Evolutionary conservation across 2,797 vertebrate species (phyloP), one percentile per base, ranked within the genome.

Genomic region (Glossophaga mutica): DNA sequence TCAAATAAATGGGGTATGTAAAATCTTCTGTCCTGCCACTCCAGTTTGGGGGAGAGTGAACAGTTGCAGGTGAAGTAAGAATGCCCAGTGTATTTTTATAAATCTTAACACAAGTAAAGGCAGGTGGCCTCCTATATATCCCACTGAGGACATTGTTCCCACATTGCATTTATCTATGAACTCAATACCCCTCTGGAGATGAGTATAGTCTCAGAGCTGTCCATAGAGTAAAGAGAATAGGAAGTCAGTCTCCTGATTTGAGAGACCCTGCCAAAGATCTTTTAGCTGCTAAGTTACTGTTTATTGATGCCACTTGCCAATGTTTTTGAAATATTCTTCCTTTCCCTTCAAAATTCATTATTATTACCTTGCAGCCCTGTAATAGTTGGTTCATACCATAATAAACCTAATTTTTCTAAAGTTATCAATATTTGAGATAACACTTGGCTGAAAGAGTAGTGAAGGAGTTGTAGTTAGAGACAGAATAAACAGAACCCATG

Each of bases 341-440:
- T 93, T 86, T 78, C 12, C 6, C 15, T 90, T 90, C 87, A 57
- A 67, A 84, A 46, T 29, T 7, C 57, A 52, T 76, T 91, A 32
- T 44, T 87, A 59, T 77, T 29, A 78, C 19, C 46, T 88, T 39
- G 79, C 24, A 76, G n/a, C 24, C 34, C 22, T 46, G 2, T 39
- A 87, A 68, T 57, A 83, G 8, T 19, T 78, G 39, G 4, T 7
- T 11, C 62, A 83, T 50, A 46, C 16, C 15, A 65, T 87, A 91
- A 94, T 59, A 84, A 94, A 73, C 2, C 4, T 6, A 59, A 0
- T 37, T 44, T 55, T 39, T 87, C 89, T 22, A 2, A 94, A 81
- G 34, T 68, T 89, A 55, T 85, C 55, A 21, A 50, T 93, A 91
- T 70, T 84, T 94, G 59, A 94, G 88, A 59, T 67, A 59, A 48